phyloP scores from a whole-genome alignment of 2,113 vertebrate species.

The Physeter macrocephalus region DNA sequence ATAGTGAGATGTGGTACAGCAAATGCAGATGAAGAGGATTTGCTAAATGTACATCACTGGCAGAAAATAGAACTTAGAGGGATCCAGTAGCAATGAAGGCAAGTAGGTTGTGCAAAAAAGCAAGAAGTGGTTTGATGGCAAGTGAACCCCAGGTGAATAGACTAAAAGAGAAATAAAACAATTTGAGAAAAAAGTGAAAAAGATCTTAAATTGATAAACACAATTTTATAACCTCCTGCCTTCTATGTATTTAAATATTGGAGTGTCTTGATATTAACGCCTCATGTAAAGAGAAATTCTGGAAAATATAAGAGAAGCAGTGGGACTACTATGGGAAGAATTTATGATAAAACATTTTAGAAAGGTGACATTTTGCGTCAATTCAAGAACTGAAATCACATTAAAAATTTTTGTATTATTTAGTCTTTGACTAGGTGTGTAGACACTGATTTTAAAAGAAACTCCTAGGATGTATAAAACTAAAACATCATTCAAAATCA shows the following conservation, averaged over 20 bases:
- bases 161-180: background rate
- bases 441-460: background rate
- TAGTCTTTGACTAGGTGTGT: background rate
- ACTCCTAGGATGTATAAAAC: background rate
- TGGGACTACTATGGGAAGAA: background rate
- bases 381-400: background rate
- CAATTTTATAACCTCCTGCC: background rate
- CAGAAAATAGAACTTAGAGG: background rate
- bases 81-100: background rate
- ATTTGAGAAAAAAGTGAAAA: background rate
- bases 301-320: background rate
- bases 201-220: background rate
- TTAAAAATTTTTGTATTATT: background rate
- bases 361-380: background rate
- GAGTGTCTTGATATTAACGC: background rate
- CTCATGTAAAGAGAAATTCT: background rate
- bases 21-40: background rate
- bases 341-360: background rate
- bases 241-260: background rate
- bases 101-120: slow-evolving; percentile 35
- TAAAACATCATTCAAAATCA: background rate
- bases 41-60: background rate
- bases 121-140: background rate
- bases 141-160: background rate
- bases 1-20: background rate